These are phyloP conservation scores for Sarcophaga carnaria DNA, from an alignment of 2,888 invertebrate species.

Conservation along the genomic window DNA sequence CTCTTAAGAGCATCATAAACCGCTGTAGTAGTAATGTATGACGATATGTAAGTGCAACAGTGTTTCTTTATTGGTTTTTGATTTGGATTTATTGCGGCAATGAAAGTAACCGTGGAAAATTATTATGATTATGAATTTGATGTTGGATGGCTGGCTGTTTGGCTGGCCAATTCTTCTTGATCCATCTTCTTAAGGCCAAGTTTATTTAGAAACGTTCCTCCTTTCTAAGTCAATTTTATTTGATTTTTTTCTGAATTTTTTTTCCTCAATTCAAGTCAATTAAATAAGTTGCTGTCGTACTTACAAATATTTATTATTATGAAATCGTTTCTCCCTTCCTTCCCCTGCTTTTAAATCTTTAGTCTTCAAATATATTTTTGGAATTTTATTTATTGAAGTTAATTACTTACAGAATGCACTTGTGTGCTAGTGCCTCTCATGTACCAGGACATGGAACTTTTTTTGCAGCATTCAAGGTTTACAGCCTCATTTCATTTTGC, in stretches of 20 bases:
- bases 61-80: slow-evolving; percentile 72
- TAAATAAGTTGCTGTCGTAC: slow-evolving; percentile 67
- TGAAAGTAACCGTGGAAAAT: slow-evolving; percentile 73
- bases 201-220: neutral
- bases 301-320: slow-evolving; percentile 57
- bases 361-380: slow-evolving; percentile 1
- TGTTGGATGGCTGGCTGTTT: slow-evolving; percentile 23
- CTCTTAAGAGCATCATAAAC: neutral
- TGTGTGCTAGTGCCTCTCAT: slow-evolving; percentile 1
- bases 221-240: neutral
- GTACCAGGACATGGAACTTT: neutral
- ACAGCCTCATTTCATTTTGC: neutral
- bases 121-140: slow-evolving; percentile 70
- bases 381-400: slow-evolving; percentile 56
- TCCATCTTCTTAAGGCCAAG: slow-evolving; percentile 21
- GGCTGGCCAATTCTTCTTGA: slow-evolving; percentile 17
- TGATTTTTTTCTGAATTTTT: neutral
- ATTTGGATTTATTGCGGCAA: slow-evolving; percentile 73
- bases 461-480: neutral
- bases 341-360: neutral
- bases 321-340: slow-evolving; percentile 32
- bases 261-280: slow-evolving; percentile 56
- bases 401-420: slow-evolving; percentile 45
- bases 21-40: no score
- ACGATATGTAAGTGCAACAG: slow-evolving; percentile 55